phyloP scores from a whole-genome alignment of 2,888 invertebrate species.

The Agrotis ipsilon region DNA sequence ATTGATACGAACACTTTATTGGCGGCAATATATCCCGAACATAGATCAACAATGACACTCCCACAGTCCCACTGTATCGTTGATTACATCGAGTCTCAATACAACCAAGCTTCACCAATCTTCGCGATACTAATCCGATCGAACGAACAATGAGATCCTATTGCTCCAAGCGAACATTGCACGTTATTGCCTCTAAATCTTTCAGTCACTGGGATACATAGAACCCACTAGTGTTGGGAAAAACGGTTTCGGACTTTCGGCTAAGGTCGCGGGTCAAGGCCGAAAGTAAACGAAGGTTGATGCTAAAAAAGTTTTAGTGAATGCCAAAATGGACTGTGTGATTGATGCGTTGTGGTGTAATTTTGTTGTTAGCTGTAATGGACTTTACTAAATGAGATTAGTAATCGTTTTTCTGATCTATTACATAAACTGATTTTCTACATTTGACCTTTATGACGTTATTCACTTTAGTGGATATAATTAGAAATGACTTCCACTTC shows the following conservation, averaged over 20 bases:
- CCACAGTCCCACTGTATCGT: constrained; percentile 60
- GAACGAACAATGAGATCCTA: constrained; percentile 86
- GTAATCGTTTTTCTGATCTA: background rate
- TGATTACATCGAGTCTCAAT: constrained; percentile 69
- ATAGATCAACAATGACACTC: constrained; percentile 64
- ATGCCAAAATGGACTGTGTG: background rate
- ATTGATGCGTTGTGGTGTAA: constrained; percentile 1
- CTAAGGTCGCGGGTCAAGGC: constrained; percentile 47
- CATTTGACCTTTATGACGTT: background rate
- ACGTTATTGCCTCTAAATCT: constrained; percentile 91
- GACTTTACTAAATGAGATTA: background rate
- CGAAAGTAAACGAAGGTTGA: constrained; percentile 27
- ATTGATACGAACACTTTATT: constrained; percentile 60
- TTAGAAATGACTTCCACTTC: background rate
- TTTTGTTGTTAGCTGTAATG: background rate
- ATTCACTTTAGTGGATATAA: background rate
- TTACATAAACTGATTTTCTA: too few relatives aligned
- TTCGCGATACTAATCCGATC: constrained; percentile 85
- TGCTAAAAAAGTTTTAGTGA: constrained; percentile 1
- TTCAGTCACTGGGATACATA: constrained; percentile 77
- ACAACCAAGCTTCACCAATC: constrained; percentile 74
- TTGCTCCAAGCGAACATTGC: constrained; percentile 82
- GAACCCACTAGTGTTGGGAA: constrained; percentile 59
- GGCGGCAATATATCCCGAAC: constrained; percentile 58
- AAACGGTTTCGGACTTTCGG: constrained; percentile 32